Percentiles rank a stretch among this genome's conserved stretches.
Conservation (phyloP, 2,888 invertebrate genomes). For the Agelastica alni region DNA sequence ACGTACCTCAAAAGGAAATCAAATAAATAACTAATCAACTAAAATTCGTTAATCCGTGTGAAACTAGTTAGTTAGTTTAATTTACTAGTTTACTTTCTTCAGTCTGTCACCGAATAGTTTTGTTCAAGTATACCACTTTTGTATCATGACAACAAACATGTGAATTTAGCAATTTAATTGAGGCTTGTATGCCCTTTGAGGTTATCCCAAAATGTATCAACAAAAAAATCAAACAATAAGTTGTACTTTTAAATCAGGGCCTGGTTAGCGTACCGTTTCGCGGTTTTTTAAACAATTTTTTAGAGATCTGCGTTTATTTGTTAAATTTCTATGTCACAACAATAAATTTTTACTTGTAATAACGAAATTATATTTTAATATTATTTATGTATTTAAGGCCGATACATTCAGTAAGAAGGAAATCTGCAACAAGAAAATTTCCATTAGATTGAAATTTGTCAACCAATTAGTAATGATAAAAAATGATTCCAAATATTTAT, state of each 20-base stretch:
- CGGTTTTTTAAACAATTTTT: constrained; percentile 48
- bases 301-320: constrained; percentile 47
- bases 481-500: too few relatives aligned
- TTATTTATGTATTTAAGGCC: constrained; percentile 58
- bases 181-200: constrained; percentile 19
- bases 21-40: too few relatives aligned
- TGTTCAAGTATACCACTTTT: too few relatives aligned
- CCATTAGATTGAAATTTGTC: too few relatives aligned
- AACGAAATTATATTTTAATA: constrained; percentile 54
- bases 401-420: constrained; percentile 59
- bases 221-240: constrained; percentile 56
- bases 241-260: constrained; percentile 60
- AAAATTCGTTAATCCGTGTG: too few relatives aligned
- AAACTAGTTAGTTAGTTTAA: too few relatives aligned
- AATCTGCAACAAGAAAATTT: constrained; percentile 55
- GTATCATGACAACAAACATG: too few relatives aligned
- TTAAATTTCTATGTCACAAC: constrained; percentile 56
- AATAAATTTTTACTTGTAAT: constrained; percentile 55
- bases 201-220: constrained; percentile 30
- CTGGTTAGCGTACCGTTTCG: constrained; percentile 50
- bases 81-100: too few relatives aligned
- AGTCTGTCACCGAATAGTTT: too few relatives aligned
- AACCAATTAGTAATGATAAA: too few relatives aligned
- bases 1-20: constrained; percentile 18
- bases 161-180: neutral